These are phyloP conservation scores for Osmoderma eremita DNA, from an alignment of 2,888 invertebrate species.

Conservation along the genomic window DNA sequence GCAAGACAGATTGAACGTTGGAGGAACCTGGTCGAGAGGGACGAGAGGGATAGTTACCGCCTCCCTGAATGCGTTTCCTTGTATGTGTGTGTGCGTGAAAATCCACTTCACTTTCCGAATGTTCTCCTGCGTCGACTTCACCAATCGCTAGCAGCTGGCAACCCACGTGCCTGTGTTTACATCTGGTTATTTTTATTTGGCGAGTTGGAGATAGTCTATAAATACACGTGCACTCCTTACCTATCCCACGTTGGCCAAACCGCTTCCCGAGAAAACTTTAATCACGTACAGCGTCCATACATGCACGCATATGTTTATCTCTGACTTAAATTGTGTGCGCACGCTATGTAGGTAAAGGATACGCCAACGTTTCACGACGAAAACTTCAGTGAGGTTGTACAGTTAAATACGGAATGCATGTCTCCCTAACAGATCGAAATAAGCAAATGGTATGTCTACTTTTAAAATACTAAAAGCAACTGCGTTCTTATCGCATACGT, in stretches of 20 bases:
- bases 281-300: too few relatives aligned
- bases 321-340: too few relatives aligned
- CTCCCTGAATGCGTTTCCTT: neutral
- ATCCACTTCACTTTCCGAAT: constrained; percentile 20
- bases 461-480: too few relatives aligned
- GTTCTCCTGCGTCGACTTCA: constrained; percentile 1
- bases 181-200: constrained; percentile 40
- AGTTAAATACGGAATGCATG: too few relatives aligned
- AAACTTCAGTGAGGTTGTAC: too few relatives aligned
- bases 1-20: constrained; percentile 22
- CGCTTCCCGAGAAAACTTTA: neutral
- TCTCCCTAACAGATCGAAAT: too few relatives aligned
- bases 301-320: too few relatives aligned
- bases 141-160: constrained; percentile 25
- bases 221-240: constrained; percentile 26
- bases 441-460: too few relatives aligned
- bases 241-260: constrained; percentile 28
- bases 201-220: constrained; percentile 30
- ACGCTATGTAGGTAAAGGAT: too few relatives aligned
- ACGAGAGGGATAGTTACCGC: constrained; percentile 8
- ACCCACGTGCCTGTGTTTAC: constrained; percentile 40
- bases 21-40: constrained; percentile 9
- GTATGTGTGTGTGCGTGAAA: neutral
- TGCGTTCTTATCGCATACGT: too few relatives aligned
- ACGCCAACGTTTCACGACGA: too few relatives aligned